These are phyloP conservation scores for Xanthorhoe spadicearia DNA, from an alignment of 2,888 invertebrate genomes.

Conservation along the genomic window DNA sequence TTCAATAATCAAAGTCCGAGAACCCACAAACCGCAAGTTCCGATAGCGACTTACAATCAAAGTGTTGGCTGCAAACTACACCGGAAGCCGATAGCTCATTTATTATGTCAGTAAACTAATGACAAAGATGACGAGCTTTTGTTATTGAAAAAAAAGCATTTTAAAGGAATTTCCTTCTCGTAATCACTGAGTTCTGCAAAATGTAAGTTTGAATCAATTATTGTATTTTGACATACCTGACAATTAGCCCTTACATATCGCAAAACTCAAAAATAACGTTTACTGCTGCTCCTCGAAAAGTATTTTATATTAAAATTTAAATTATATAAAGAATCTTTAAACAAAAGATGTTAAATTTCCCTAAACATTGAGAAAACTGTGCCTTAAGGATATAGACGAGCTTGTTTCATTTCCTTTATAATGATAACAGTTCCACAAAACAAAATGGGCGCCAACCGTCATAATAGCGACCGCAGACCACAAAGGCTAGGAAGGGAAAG, in stretches of 20 bases:
- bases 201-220: no score
- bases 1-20: slow-evolving; percentile 31
- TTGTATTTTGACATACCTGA: no score
- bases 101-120: background rate
- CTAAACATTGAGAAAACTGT: background rate
- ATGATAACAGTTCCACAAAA: no score
- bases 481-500: background rate
- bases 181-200: no score
- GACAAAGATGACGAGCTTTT: background rate
- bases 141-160: no score
- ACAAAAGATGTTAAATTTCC: background rate
- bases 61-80: slow-evolving; percentile 15
- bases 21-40: slow-evolving; percentile 23
- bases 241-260: no score
- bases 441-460: background rate
- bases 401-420: no score
- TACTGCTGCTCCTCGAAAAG: no score
- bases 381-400: background rate
- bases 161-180: no score
- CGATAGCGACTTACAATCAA: slow-evolving; percentile 22
- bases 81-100: slow-evolving; percentile 9
- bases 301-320: no score
- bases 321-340: background rate
- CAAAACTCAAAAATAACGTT: no score
- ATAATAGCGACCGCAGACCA: background rate